These are phyloP conservation scores for Anolis sagrei DNA, from an alignment of 2,113 vertebrate species.

Conservation along the genomic window DNA sequence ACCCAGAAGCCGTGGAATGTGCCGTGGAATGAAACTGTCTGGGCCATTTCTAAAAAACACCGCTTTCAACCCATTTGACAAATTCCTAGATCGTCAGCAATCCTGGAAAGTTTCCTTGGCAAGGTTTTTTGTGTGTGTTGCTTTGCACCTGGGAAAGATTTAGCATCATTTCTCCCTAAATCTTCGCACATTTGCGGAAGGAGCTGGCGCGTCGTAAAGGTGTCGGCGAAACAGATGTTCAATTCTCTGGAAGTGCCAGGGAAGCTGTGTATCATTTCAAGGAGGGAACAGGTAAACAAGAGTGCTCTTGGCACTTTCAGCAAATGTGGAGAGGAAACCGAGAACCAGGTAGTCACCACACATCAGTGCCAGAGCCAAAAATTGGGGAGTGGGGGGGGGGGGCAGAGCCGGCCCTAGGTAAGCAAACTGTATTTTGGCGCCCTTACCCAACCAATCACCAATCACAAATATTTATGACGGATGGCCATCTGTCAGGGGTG, in stretches of 20 bases:
- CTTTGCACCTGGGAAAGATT: constrained; percentile 58
- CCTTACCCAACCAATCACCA: too few species aligned
- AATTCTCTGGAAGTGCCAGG: constrained; percentile 46
- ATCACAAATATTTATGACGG: too few species aligned
- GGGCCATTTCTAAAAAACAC: background rate
- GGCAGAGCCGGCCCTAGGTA: too few species aligned
- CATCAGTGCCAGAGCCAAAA: too few species aligned
- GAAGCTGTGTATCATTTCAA: constrained; percentile 36
- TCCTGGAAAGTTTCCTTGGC: background rate
- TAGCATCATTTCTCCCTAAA: constrained; percentile 50
- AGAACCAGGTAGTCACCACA: background rate
- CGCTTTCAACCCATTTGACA: background rate
- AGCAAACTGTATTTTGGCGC: too few species aligned
- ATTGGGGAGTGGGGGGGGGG: too few species aligned
- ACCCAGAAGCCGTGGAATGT: too few species aligned
- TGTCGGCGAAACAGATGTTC: constrained; percentile 68
- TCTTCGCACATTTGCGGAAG: constrained; percentile 27
- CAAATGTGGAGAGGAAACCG: background rate
- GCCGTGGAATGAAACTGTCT: background rate
- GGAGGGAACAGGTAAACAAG: background rate
- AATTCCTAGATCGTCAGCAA: background rate
- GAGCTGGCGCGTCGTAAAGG: constrained; percentile 55
- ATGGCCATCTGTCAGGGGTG: too few species aligned
- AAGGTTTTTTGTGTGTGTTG: constrained; percentile 22
- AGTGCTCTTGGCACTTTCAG: constrained; percentile 20